These are phyloP conservation scores for Gastracanthus pulcherrimus DNA, from an alignment of 2,888 invertebrate genomes.

Conservation along the genomic window DNA sequence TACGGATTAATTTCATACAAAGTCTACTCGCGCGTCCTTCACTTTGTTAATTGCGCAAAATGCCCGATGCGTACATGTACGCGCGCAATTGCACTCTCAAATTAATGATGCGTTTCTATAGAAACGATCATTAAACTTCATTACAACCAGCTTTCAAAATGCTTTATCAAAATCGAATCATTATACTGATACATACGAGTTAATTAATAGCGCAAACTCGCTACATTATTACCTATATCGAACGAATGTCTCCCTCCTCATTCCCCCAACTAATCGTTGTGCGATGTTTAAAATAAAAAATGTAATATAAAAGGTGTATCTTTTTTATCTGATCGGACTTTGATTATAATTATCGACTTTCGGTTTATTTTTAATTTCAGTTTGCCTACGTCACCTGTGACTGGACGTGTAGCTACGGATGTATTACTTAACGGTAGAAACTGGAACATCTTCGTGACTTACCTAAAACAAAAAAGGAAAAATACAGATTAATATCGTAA, in stretches of 20 bases:
- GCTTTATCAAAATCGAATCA: constrained; percentile 49
- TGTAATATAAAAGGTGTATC: neutral
- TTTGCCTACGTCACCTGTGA: constrained; percentile 60
- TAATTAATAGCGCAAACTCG: constrained; percentile 34
- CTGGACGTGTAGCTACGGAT: constrained; percentile 58
- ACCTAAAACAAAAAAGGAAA: constrained; percentile 61
- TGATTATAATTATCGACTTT: constrained; percentile 30
- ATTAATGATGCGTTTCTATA: constrained; percentile 39
- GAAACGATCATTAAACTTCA: constrained; percentile 34
- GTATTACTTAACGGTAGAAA: constrained; percentile 60
- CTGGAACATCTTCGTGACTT: constrained; percentile 65
- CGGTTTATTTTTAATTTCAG: constrained; percentile 49
- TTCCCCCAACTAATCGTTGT: neutral
- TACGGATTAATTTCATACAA: neutral
- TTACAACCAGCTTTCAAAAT: constrained; percentile 36
- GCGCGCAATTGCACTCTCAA: neutral
- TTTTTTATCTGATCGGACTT: constrained; percentile 22
- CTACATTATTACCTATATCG: neutral
- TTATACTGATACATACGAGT: neutral
- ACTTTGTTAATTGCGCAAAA: constrained; percentile 25
- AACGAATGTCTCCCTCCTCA: neutral
- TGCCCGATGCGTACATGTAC: neutral
- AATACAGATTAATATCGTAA: constrained; percentile 10
- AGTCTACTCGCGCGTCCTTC: neutral
- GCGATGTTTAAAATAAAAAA: neutral